Base-by-base conservation (phyloP, 2,113 vertebrate genomes). In the Alosa alosa region DNA sequence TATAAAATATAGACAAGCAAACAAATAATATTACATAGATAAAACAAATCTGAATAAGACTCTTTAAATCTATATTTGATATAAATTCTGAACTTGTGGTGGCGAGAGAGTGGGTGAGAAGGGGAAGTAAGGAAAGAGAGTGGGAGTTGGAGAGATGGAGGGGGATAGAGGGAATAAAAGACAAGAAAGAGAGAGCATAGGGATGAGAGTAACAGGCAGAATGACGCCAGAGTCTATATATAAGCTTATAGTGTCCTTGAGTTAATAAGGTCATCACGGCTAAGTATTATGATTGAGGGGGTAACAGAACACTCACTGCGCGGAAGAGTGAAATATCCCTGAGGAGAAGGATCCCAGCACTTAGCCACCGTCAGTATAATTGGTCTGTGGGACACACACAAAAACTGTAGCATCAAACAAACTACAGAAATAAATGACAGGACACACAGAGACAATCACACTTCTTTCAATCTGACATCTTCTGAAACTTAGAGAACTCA, bases 321-420 rank as follows among this genome's bases (percentile, higher is more conserved):
- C 25, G 97, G 97, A 50, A 98, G 94, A 2, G 97, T 97, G 91
- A 98, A 97, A 90, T 97, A 98, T 41, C 97, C 96, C 90, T 97
- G 96, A 22, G 97, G 97, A 50, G 97, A 96, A 0, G 97, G 97
- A 84, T 98, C 97, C 97, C 97, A 98, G 89, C 97, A 97, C 92
- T 98, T 98, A 1, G 97, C 97, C 91, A 98, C 97, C 0, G 97
- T 97, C 85, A 98, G 94, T 90, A 96, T 96, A 64, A 98, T 98
- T 75, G 97, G 97, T 86, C 97, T 97, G 91, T n/a, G 25, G 87
- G 87, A 85, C 78, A 86, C 84, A 49, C 82, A 81, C n/a, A 15
- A 10, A 78, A 49, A 84, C 81, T 81, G 85, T 60, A 25, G 0
- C 31, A 52, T 55, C 55, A 83, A 18, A 82, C 0, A 75, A 25